Evolutionary conservation across 2,888 invertebrate genomes (phyloP).

Genomic region (Lacanobia oleracea): DNA sequence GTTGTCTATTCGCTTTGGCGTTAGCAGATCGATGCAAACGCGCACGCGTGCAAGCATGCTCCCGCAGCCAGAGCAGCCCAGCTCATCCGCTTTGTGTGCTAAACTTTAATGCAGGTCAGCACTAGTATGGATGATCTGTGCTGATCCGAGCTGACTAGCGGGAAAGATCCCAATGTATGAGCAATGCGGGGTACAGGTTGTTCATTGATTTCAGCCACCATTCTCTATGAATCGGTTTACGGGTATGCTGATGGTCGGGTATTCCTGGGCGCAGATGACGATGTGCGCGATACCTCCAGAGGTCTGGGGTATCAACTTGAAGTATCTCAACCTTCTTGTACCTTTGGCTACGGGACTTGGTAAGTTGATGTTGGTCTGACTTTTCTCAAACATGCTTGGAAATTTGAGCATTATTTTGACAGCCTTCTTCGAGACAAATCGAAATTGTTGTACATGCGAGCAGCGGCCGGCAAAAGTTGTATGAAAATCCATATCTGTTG

Average conservation of each 20-base stretch:
- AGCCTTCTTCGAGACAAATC: too few species aligned
- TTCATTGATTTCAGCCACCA: constrained; percentile 92
- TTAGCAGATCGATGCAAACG: constrained; percentile 13
- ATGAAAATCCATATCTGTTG: too few species aligned
- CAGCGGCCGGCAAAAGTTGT: too few species aligned
- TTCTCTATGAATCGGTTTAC: constrained; percentile 95
- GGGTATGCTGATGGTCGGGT: constrained; percentile 94
- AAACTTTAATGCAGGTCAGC: constrained; percentile 1
- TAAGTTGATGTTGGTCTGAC: constrained; percentile 83
- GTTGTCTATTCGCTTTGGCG: not conserved
- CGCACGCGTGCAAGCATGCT: constrained; percentile 8
- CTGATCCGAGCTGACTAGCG: constrained; percentile 1
- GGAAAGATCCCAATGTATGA: not conserved
- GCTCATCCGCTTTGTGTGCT: not conserved
- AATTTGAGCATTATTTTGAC: too few species aligned
- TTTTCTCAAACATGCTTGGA: too few species aligned
- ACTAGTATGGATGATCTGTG: constrained; percentile 10
- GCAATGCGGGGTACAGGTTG: constrained; percentile 11
- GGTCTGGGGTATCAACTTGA: constrained; percentile 93
- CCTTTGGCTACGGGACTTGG: constrained; percentile 94
- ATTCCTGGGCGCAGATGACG: constrained; percentile 94
- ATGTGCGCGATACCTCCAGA: constrained; percentile 95
- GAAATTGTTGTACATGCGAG: too few species aligned
- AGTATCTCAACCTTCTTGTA: constrained; percentile 93
- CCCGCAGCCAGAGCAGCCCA: not conserved